Evolutionary conservation across 23 tunicate genomes (phyloP), one percentile per base, ranked within the genome.

Genomic region (Pegea sp.): DNA sequence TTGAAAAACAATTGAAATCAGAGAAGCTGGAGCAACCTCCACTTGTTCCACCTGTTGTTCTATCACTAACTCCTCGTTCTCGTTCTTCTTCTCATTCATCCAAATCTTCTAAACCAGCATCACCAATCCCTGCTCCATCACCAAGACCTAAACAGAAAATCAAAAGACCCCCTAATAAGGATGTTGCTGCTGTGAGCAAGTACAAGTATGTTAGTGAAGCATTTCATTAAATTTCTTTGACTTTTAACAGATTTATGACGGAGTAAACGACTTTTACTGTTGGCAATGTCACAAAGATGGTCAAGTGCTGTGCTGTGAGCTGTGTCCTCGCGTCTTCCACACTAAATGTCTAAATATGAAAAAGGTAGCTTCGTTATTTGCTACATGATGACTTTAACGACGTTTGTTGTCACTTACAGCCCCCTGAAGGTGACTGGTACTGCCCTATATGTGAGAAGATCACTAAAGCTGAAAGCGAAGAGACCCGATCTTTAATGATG

Each of bases 241-340:
- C n/a, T n/a, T n/a, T n/a, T n/a, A n/a, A n/a, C 46, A 38, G 46
- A 16, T 38, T 11, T 38, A 78, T 55, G 76, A 78, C 54, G 80
- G 81, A 33, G 52, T 69, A 34, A 90, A 90, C 31, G 99, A 90
- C 34, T 78, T 78, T 42, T 90, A 90, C 34, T 90, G 99, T 64
- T 90, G 99, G 99, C 34, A 68, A 43, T 90, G 99, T 31, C 99
- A 90, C 48, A 74, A 62, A 28, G 99, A 90, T 60, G 99, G 99
- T 4, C 84, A 90, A 63, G 99, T 90, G 0, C 42, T 90, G 21
- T 90, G 99, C 48, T 90, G 99, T 58, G 99, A 90, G 31, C 53
- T 78, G 21, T 90, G 99, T 58, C 99, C 99, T 3, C 61, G 99
- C 26, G 99, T 90, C 1, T 62, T 71, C 28, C 99, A 90, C 62